phyloP scores from a whole-genome alignment of 2,888 invertebrate genomes.

The Brenthis ino region DNA sequence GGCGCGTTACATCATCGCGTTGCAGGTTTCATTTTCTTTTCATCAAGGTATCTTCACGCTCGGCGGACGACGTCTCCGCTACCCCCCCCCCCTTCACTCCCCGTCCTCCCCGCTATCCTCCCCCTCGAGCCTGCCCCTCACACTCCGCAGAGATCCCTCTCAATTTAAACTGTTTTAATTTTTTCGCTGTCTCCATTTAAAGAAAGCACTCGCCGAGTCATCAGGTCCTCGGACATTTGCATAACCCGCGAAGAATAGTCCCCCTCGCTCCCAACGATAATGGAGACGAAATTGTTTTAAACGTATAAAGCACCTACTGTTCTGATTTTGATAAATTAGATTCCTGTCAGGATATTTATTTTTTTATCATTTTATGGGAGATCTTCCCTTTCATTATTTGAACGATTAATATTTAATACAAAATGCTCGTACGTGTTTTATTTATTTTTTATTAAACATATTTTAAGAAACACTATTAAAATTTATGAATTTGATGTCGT shows the following conservation, averaged over 20 bases:
- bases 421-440: no score
- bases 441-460: no score
- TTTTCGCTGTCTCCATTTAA: constrained; percentile 46
- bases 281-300: constrained; percentile 29
- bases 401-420: no score
- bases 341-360: constrained; percentile 21
- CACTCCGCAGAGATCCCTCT: constrained; percentile 39
- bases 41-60: constrained; percentile 70
- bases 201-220: constrained; percentile 37
- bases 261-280: constrained; percentile 21
- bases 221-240: constrained; percentile 36
- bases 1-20: constrained; percentile 40
- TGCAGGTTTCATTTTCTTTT: constrained; percentile 69
- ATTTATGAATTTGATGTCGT: no score
- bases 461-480: no score
- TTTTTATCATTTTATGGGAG: no score
- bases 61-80: constrained; percentile 53
- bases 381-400: no score
- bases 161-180: constrained; percentile 59
- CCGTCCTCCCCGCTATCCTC: constrained; percentile 4
- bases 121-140: constrained; percentile 18
- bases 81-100: constrained; percentile 28
- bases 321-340: constrained; percentile 20
- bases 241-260: constrained; percentile 24
- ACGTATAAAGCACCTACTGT: constrained; percentile 10